phyloP scores from a whole-genome alignment of 2,113 vertebrate genomes.

The Oncorhynchus tshawytscha region DNA sequence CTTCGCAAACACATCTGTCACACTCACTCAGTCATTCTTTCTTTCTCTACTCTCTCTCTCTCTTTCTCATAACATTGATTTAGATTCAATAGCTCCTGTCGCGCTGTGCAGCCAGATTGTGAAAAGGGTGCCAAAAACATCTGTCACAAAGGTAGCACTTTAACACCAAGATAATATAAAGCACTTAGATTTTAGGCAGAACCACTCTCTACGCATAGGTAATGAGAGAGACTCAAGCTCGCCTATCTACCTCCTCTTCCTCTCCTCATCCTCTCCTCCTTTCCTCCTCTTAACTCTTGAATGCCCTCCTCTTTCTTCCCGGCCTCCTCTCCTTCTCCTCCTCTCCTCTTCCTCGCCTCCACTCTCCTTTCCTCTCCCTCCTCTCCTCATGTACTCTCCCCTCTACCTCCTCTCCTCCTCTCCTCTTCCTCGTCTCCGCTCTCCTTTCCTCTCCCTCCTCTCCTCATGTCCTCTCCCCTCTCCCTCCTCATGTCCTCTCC shows the following conservation, averaged over 20 bases:
- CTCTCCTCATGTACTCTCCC: no score
- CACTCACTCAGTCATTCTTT: not conserved
- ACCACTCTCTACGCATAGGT: slow-evolving; percentile 2
- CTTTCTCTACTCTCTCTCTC: not conserved
- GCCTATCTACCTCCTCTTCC: slow-evolving; percentile 9
- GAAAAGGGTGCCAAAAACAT: slow-evolving; percentile 45
- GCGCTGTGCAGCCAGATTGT: slow-evolving; percentile 17
- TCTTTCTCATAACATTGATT: slow-evolving; percentile 26
- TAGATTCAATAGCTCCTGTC: slow-evolving; percentile 18
- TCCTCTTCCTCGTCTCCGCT: not conserved
- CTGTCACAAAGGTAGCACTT: slow-evolving; percentile 44
- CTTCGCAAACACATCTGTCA: no score
- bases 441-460: no score
- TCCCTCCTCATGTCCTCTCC: not conserved
- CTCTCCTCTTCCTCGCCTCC: slow-evolving; percentile 5
- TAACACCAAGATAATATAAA: slow-evolving; percentile 31
- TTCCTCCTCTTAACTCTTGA: not conserved
- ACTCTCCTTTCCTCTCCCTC: no score
- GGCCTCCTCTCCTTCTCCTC: slow-evolving; percentile 37
- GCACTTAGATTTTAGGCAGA: not conserved
- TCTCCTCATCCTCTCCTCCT: slow-evolving; percentile 2
- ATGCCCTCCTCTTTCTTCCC: slow-evolving; percentile 15
- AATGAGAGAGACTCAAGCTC: slow-evolving; percentile 35
- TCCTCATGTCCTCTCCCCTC: not conserved
- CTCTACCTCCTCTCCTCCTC: not conserved